phyloP scores from a whole-genome alignment of 2,797 vertebrate genomes.

The Sebastes alutus region DNA sequence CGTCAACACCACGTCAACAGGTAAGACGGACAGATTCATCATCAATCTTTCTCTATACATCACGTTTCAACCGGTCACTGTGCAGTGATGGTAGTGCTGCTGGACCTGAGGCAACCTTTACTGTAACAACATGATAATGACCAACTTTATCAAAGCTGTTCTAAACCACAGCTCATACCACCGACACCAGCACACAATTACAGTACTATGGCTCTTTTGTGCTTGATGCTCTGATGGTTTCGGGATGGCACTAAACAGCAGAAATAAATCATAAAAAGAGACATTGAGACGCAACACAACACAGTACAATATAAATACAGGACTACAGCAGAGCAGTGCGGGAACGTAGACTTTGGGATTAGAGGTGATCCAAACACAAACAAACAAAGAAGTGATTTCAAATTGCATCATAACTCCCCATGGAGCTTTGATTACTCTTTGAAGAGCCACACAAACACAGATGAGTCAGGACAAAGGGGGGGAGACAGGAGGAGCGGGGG shows the following conservation, averaged over 20 bases:
- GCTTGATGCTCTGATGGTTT: background rate
- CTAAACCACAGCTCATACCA: background rate
- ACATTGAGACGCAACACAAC: background rate
- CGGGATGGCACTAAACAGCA: background rate
- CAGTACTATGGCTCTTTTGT: background rate
- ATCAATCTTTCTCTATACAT: background rate
- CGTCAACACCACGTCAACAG: background rate
- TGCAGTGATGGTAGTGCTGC: background rate
- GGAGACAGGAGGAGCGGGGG: background rate
- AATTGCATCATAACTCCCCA: conserved; percentile 10
- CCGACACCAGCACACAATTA: background rate
- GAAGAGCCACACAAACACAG: conserved; percentile 26
- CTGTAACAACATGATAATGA: background rate
- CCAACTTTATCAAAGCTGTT: background rate
- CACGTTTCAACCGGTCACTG: background rate
- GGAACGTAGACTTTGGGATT: background rate
- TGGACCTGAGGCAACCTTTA: background rate
- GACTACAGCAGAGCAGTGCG: background rate
- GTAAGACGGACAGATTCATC: too few relatives aligned
- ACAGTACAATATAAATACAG: background rate
- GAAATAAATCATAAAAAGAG: background rate
- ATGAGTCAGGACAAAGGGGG: background rate
- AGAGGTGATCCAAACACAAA: background rate
- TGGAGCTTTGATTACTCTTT: conserved; percentile 12
- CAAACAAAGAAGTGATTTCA: conserved; percentile 4